Conservation (phyloP, 2,888 invertebrate genomes). For the Agelastica alni region DNA sequence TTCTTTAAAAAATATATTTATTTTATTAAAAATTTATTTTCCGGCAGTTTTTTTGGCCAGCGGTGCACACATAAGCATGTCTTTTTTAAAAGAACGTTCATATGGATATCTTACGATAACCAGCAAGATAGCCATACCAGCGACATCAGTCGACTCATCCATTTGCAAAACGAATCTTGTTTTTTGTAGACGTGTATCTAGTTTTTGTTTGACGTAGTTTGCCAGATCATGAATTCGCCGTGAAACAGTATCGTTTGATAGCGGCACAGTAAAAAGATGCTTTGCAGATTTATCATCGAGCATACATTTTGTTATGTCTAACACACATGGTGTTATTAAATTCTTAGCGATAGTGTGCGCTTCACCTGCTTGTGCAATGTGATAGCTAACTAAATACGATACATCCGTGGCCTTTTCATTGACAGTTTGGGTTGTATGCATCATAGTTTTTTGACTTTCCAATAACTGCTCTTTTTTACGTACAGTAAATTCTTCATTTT, state of each 20-base stretch:
- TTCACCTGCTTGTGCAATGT: conserved; percentile 1
- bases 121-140: conserved; percentile 43
- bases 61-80: conserved; percentile 28
- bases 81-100: conserved; percentile 38
- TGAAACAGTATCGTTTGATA: conserved; percentile 11
- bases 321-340: conserved; percentile 20
- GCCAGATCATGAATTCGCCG: conserved; percentile 12
- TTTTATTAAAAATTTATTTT: conserved; percentile 27
- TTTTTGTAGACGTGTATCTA: conserved; percentile 7
- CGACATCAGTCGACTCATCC: conserved; percentile 41
- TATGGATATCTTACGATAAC: conserved; percentile 42
- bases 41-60: conserved; percentile 16
- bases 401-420: not conserved
- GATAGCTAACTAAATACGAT: conserved; percentile 2
- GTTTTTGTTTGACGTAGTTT: conserved; percentile 3
- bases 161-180: conserved; percentile 40
- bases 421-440: not conserved
- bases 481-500: not conserved
- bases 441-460: not conserved
- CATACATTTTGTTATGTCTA: conserved; percentile 27
- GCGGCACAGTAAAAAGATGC: conserved; percentile 8
- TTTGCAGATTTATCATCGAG: conserved; percentile 20
- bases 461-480: not conserved
- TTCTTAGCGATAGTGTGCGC: conserved; percentile 18
- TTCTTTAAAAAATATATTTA: conserved; percentile 22